These are phyloP conservation scores for Heliocidaris erythrogramma DNA, from an alignment of 35 echinoderm and acorn worm genomes.

Conservation along the genomic window DNA sequence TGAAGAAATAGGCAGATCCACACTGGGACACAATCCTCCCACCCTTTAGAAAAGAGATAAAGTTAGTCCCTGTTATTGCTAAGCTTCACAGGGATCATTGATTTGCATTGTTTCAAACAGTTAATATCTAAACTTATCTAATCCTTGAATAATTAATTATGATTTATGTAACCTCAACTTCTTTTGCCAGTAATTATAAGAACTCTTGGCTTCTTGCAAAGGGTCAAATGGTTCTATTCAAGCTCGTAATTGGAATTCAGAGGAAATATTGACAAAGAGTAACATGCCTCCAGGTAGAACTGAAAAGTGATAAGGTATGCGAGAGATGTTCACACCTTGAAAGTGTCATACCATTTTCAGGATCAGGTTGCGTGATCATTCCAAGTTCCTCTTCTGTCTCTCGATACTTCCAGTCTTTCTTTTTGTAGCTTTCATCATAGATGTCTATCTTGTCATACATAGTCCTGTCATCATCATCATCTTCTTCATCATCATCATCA, in stretches of 20 bases:
- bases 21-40: background rate
- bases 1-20: no score
- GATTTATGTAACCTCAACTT: no score
- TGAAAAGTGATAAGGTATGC: background rate
- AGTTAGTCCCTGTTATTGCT: background rate
- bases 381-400: constrained; percentile 61
- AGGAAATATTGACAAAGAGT: background rate
- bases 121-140: no score
- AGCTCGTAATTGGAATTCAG: background rate
- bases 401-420: constrained; percentile 75
- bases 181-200: no score
- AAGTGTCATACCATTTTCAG: constrained; percentile 17
- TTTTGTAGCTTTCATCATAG: constrained; percentile 66
- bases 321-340: background rate
- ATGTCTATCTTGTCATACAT: constrained; percentile 61
- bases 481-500: constrained; percentile 42
- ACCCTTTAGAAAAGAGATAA: background rate
- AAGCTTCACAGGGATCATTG: background rate
- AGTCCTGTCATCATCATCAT: constrained; percentile 35
- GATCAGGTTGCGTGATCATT: constrained; percentile 29
- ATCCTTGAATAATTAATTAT: no score
- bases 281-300: background rate
- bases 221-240: background rate
- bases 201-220: background rate
- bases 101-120: no score